These are phyloP conservation scores for Temnothorax nylanderi DNA, from an alignment of 1,140 invertebrate genomes.

Conservation along the genomic window DNA sequence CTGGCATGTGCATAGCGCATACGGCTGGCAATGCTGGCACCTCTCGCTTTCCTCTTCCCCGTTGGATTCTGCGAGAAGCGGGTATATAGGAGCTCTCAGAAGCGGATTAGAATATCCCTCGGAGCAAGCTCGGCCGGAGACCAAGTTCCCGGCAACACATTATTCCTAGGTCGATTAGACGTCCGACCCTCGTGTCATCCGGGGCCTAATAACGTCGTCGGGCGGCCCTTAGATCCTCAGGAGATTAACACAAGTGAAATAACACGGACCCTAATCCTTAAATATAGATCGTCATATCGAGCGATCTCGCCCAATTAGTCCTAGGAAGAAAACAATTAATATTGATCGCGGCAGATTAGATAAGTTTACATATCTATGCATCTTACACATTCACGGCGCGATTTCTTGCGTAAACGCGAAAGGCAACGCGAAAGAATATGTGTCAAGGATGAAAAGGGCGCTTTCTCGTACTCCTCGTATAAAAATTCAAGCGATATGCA, in stretches of 20 bases:
- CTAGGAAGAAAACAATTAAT: not conserved
- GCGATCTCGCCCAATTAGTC: not conserved
- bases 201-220: conserved; percentile 57
- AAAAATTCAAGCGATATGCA: no score
- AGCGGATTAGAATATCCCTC: conserved; percentile 77
- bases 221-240: conserved; percentile 1
- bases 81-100: not conserved
- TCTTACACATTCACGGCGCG: no score
- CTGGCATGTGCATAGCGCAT: not conserved
- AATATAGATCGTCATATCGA: not conserved
- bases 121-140: conserved; percentile 28
- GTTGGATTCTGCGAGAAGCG: conserved; percentile 16
- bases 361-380: no score
- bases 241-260: conserved; percentile 54
- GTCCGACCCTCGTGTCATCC: conserved; percentile 40
- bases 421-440: no score
- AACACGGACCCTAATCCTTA: conserved; percentile 12
- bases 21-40: not conserved
- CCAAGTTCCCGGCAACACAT: conserved; percentile 62
- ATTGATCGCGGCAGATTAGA: not conserved
- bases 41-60: not conserved
- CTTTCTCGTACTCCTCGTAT: no score
- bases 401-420: no score
- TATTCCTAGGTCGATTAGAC: conserved; percentile 66
- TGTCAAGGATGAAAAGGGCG: no score